A percentile compares a stretch with the other conserved stretches of the same genome.
phyloP scores from a whole-genome alignment of 53 echinoderm and acorn worm genomes.

The Hippasteria phrygiana region DNA sequence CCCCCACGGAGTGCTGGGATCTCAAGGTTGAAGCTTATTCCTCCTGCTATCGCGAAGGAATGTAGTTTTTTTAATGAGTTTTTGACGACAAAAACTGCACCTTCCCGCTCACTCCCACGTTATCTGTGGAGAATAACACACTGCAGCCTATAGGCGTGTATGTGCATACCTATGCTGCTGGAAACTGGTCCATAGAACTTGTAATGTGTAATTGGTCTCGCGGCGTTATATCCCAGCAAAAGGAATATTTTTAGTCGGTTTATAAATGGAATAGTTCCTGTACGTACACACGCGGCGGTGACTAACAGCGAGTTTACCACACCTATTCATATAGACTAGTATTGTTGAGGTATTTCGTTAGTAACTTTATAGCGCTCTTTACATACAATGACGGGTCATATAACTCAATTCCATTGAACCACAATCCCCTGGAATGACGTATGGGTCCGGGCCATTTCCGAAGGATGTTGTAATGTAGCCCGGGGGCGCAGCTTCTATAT shows the following conservation, averaged over 20 bases:
- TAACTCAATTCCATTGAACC: background rate
- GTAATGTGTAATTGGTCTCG: background rate
- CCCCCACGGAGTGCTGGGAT: background rate
- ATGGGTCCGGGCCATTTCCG: constrained; percentile 22
- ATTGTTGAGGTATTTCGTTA: constrained; percentile 18
- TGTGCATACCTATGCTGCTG: background rate
- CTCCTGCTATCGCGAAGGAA: background rate
- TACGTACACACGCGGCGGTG: constrained; percentile 39
- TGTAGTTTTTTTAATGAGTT: constrained; percentile 5
- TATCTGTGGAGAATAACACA: background rate
- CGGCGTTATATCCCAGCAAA: background rate
- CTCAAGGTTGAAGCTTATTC: background rate
- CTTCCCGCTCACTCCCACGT: background rate
- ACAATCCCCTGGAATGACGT: constrained; percentile 19
- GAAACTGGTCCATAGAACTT: background rate
- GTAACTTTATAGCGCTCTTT: background rate
- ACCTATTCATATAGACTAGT: constrained; percentile 29
- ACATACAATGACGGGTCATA: constrained; percentile 5
- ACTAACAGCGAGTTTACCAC: constrained; percentile 34
- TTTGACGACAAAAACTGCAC: background rate
- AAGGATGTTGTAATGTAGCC: constrained; percentile 27
- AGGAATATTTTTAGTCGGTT: background rate
- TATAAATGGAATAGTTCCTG: constrained; percentile 52
- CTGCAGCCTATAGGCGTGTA: background rate
- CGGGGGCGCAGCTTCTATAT: constrained; percentile 26